These are phyloP conservation scores for Anniella stebbinsi DNA, from an alignment of 2,797 vertebrate species.

Conservation along the genomic window DNA sequence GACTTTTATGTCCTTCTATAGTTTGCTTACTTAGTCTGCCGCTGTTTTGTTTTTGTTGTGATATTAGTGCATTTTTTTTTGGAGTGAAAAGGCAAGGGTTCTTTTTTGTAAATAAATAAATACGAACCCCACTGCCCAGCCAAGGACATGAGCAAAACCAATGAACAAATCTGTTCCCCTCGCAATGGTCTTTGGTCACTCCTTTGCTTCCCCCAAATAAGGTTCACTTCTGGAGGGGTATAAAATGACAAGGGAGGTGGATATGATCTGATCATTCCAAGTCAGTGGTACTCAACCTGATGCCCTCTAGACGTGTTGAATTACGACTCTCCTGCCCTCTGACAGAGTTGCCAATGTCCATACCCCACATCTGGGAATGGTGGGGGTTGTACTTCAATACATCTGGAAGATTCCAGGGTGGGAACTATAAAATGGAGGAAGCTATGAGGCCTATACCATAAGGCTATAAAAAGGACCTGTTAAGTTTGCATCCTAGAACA, in stretches of 20 bases:
- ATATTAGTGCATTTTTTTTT: not conserved
- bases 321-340: not conserved
- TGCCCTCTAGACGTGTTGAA: not conserved
- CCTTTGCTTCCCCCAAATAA: not conserved
- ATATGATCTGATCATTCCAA: not conserved
- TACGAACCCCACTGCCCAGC: not conserved
- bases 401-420: not conserved
- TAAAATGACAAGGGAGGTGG: not conserved
- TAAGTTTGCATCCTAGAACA: not conserved
- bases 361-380: not conserved
- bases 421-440: not conserved
- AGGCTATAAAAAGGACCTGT: not conserved
- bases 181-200: not conserved
- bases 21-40: not conserved
- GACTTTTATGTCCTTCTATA: not conserved
- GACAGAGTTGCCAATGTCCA: not conserved
- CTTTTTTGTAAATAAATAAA: not conserved
- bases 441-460: not conserved
- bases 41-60: not conserved
- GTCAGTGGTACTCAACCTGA: too few species aligned
- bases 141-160: not conserved
- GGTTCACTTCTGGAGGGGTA: not conserved
- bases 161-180: not conserved
- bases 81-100: not conserved
- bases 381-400: not conserved